These are phyloP conservation scores for Stenurella melanura DNA, from an alignment of 2,888 invertebrate species.

Conservation along the genomic window DNA sequence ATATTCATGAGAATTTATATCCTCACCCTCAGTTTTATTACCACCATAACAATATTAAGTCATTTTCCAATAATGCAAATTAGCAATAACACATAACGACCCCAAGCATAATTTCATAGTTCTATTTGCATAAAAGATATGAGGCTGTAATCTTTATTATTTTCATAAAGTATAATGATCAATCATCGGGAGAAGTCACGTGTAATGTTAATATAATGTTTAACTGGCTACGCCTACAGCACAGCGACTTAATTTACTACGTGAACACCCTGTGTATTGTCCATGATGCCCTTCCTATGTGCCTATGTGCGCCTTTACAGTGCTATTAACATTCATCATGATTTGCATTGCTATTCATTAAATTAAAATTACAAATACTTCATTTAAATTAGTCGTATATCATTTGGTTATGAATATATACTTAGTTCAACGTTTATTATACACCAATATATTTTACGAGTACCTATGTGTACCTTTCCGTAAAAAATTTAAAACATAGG, in stretches of 20 bases:
- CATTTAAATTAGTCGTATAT: slow-evolving; percentile 50
- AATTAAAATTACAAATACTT: slow-evolving; percentile 48
- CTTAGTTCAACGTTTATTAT: slow-evolving; percentile 42
- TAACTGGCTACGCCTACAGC: slow-evolving; percentile 65
- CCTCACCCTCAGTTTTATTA: slow-evolving; percentile 50
- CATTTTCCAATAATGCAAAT: slow-evolving; percentile 62
- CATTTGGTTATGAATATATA: slow-evolving; percentile 45
- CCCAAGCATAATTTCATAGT: slow-evolving; percentile 53
- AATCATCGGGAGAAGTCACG: slow-evolving; percentile 68
- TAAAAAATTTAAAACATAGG: not conserved
- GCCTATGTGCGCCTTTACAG: not conserved
- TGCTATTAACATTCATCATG: slow-evolving; percentile 33
- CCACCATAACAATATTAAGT: slow-evolving; percentile 55
- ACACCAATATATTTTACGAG: slow-evolving; percentile 7
- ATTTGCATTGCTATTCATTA: slow-evolving; percentile 48
- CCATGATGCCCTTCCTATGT: slow-evolving; percentile 13
- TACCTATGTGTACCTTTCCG: not conserved
- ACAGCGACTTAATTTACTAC: slow-evolving; percentile 64
- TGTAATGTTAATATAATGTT: slow-evolving; percentile 61
- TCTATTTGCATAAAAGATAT: slow-evolving; percentile 62
- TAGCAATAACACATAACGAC: slow-evolving; percentile 58
- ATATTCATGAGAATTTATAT: slow-evolving; percentile 51
- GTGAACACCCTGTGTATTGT: slow-evolving; percentile 55
- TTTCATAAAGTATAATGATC: slow-evolving; percentile 68
- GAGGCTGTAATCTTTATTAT: slow-evolving; percentile 67